Evolutionary conservation across 2,888 invertebrate species (phyloP).

Genomic region (Julus scanicus): DNA sequence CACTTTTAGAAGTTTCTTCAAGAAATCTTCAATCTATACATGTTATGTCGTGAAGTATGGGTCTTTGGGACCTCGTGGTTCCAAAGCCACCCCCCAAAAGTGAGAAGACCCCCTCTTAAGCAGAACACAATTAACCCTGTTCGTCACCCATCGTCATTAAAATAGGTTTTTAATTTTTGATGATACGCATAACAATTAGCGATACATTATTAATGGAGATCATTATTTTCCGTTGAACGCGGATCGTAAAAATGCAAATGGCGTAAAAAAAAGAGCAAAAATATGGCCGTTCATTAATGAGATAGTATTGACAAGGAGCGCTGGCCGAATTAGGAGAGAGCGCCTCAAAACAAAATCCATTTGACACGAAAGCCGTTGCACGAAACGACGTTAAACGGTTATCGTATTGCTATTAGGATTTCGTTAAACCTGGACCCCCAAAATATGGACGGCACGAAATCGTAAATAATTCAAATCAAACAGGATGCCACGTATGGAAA

Average conservation of each 20-base stretch:
- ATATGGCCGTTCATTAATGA: constrained; percentile 14
- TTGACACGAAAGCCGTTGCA: constrained; percentile 23
- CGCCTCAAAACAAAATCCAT: background rate
- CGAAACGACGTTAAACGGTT: background rate
- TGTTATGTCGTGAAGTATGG: background rate
- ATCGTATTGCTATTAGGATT: background rate
- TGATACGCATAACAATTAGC: constrained; percentile 33
- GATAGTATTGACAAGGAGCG: constrained; percentile 12
- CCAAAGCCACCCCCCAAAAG: too few species aligned
- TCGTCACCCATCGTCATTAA: background rate
- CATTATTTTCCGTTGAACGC: constrained; percentile 26
- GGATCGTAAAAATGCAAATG: constrained; percentile 30
- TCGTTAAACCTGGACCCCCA: background rate
- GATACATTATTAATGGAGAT: constrained; percentile 25
- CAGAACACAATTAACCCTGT: background rate
- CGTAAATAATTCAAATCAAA: constrained; percentile 33
- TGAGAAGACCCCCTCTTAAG: too few species aligned
- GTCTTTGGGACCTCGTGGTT: background rate
- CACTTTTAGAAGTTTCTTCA: too few species aligned
- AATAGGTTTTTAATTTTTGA: constrained; percentile 27
- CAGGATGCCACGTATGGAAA: constrained; percentile 20
- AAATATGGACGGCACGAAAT: background rate
- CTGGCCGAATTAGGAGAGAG: background rate
- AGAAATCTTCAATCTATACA: background rate
- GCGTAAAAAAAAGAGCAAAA: background rate